Evolutionary conservation across 2,797 vertebrate species (phyloP).

Genomic region (Podarcis lilfordi): DNA sequence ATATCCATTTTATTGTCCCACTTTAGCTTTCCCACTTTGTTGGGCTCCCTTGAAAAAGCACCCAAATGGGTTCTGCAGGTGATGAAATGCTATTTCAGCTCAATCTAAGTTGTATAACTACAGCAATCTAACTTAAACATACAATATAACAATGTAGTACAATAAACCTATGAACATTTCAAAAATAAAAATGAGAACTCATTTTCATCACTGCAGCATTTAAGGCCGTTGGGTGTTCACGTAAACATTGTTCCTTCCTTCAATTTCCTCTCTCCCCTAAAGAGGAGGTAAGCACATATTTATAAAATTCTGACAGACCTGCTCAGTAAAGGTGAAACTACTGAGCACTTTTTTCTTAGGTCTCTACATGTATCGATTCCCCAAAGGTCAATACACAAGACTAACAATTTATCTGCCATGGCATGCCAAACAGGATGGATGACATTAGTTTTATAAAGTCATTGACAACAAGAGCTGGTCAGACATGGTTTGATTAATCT

Average conservation of each 20-base stretch:
- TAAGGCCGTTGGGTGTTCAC: neutral
- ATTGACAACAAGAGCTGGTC: conserved; percentile 1
- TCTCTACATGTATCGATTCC: conserved; percentile 16
- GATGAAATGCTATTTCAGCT: neutral
- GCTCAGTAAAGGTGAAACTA: conserved; percentile 15
- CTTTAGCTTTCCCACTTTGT: too few relatives aligned
- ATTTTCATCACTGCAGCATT: neutral
- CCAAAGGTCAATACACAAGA: conserved; percentile 35
- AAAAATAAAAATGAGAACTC: neutral
- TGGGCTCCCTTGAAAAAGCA: neutral
- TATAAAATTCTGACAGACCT: neutral
- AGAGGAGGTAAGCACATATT: neutral
- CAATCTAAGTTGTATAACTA: neutral
- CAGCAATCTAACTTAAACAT: neutral
- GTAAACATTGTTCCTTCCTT: neutral
- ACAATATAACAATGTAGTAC: neutral
- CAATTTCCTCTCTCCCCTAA: neutral
- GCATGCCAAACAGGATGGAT: conserved; percentile 18
- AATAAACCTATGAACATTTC: neutral
- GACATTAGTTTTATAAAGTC: conserved; percentile 30
- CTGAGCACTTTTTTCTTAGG: conserved; percentile 2
- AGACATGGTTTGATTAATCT: conserved; percentile 34
- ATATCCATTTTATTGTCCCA: conserved; percentile 63
- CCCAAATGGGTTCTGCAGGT: neutral
- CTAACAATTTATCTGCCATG: conserved; percentile 23